Percentiles rank a stretch among this genome's conserved stretches.
Conservation (phyloP, 2,888 invertebrate genomes). For the Cremastobaeus sp. region DNA sequence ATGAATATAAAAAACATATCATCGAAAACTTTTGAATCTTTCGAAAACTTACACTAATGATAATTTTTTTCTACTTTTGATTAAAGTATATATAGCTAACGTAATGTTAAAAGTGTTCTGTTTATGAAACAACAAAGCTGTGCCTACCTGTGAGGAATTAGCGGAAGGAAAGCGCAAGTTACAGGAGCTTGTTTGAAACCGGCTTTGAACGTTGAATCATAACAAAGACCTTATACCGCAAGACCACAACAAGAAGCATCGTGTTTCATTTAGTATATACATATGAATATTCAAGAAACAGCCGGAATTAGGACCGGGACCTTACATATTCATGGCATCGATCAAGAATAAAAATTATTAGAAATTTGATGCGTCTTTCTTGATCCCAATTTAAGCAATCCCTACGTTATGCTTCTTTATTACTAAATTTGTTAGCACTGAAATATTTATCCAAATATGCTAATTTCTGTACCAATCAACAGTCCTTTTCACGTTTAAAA, state of each 20-base stretch:
- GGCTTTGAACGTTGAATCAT: conserved; percentile 78
- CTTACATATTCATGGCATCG: conserved; percentile 72
- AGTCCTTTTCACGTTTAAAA: too few relatives aligned
- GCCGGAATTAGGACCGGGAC: conserved; percentile 70
- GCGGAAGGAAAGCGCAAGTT: conserved; percentile 59
- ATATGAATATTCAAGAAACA: conserved; percentile 69
- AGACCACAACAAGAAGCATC: conserved; percentile 72
- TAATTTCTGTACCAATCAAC: too few relatives aligned
- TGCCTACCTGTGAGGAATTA: conserved; percentile 65
- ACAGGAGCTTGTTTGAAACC: conserved; percentile 68
- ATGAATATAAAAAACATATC: too few relatives aligned
- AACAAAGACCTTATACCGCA: conserved; percentile 76
- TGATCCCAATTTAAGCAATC: conserved; percentile 59
- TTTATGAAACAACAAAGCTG: too few relatives aligned
- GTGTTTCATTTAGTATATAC: conserved; percentile 68
- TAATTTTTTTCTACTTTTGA: too few relatives aligned
- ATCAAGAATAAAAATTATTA: conserved; percentile 65
- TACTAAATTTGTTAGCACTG: conserved; percentile 51
- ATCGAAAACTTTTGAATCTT: too few relatives aligned
- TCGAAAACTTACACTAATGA: too few relatives aligned
- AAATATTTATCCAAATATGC: too few relatives aligned
- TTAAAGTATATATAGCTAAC: too few relatives aligned
- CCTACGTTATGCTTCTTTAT: conserved; percentile 41
- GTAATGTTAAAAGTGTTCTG: too few relatives aligned
- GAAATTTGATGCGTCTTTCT: conserved; percentile 58